Conservation (phyloP, 2,888 invertebrate genomes). For the Drosophila falleni region DNA sequence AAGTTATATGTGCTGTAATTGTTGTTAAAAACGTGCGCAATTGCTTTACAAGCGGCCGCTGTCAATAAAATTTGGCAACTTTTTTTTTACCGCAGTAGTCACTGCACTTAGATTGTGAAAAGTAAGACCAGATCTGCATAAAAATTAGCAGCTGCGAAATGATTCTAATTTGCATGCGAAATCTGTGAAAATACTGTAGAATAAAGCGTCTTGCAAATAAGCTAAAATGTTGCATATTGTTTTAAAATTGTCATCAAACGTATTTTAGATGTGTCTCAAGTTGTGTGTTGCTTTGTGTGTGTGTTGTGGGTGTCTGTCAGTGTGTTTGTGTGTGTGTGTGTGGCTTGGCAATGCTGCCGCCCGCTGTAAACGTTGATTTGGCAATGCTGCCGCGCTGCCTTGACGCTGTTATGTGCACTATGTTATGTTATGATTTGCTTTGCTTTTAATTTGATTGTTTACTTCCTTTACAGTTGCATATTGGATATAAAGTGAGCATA, state of each 20-base stretch:
- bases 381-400: constrained; percentile 65
- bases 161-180: constrained; percentile 30
- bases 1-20: constrained; percentile 23
- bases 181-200: constrained; percentile 17
- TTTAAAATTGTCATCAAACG: constrained; percentile 26
- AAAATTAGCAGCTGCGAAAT: constrained; percentile 53
- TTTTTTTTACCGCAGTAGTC: constrained; percentile 56
- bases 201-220: constrained; percentile 8
- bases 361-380: constrained; percentile 68
- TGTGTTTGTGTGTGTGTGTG: constrained; percentile 27
- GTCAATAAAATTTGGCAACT: constrained; percentile 45
- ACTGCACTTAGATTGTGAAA: constrained; percentile 53
- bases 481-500: constrained; percentile 3
- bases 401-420: constrained; percentile 41
- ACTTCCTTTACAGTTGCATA: constrained; percentile 33
- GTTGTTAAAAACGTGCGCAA: constrained; percentile 7
- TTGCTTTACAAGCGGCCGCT: constrained; percentile 15
- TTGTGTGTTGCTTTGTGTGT: constrained; percentile 38
- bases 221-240: constrained; percentile 10
- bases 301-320: constrained; percentile 39
- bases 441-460: constrained; percentile 23
- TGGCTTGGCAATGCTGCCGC: constrained; percentile 64
- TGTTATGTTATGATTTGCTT: constrained; percentile 9
- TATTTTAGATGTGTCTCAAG: constrained; percentile 38
- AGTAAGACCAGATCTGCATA: constrained; percentile 60